phyloP scores from a whole-genome alignment of 2,888 invertebrate species.

The Tetheella fluctuosa region DNA sequence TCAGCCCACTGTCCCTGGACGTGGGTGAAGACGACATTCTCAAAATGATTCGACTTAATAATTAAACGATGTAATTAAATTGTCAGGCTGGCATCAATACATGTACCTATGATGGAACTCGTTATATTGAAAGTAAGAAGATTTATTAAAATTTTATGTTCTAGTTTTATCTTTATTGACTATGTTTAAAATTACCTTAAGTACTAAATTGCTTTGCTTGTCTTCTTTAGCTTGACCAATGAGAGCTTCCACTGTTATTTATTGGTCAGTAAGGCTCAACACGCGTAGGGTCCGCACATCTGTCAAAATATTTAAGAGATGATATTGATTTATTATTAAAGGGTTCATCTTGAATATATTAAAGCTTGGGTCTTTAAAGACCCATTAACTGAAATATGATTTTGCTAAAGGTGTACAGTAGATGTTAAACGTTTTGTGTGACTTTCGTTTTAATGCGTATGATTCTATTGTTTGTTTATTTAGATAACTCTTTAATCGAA shows the following conservation, averaged over 20 bases:
- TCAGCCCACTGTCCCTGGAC: constrained; percentile 27
- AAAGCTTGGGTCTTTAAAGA: background rate
- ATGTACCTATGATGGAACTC: constrained; percentile 1
- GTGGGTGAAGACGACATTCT: constrained; percentile 68
- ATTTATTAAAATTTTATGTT: background rate
- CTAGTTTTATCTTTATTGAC: background rate
- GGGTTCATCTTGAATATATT: background rate
- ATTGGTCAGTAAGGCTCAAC: background rate
- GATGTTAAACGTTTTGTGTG: no score
- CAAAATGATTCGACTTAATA: constrained; percentile 40
- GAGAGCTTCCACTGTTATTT: background rate
- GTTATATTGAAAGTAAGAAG: background rate
- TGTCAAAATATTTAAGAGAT: background rate
- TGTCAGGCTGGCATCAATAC: background rate
- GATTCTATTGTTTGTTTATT: background rate
- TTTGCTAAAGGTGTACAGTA: background rate
- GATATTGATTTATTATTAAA: constrained; percentile 2
- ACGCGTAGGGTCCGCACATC: background rate
- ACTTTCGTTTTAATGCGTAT: background rate
- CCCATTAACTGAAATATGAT: background rate
- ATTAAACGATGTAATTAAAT: constrained; percentile 29
- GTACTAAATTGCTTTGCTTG: background rate
- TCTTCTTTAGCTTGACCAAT: background rate
- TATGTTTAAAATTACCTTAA: background rate
- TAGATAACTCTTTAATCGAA: background rate